Conservation (phyloP, 2,797 vertebrate genomes). For the Ibycter americanus region DNA sequence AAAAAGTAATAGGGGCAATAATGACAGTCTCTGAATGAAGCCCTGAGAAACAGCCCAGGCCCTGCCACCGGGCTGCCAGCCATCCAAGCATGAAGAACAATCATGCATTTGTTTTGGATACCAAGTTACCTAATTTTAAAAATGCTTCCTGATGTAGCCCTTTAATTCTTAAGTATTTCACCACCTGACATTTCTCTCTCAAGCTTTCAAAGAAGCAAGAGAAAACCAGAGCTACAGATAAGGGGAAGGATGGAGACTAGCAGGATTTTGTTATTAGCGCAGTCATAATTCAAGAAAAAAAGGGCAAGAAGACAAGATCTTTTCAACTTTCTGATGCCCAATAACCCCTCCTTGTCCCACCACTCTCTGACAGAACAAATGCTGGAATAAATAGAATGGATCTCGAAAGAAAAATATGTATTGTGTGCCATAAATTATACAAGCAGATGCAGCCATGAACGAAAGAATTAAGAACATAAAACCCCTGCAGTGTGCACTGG, state of each 20-base stretch:
- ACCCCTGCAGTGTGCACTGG: neutral
- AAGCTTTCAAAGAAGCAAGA: neutral
- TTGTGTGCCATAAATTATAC: conserved; percentile 56
- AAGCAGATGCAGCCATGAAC: conserved; percentile 1
- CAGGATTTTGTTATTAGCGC: neutral
- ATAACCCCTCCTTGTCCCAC: neutral
- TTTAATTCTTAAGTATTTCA: conserved; percentile 43
- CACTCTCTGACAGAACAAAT: neutral
- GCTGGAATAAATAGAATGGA: neutral
- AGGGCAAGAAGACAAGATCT: neutral
- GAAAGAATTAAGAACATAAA: conserved; percentile 20
- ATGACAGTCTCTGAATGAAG: conserved; percentile 34
- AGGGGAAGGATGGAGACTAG: neutral
- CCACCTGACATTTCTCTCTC: neutral
- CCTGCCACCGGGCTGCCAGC: conserved; percentile 21
- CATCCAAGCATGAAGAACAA: conserved; percentile 43
- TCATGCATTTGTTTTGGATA: conserved; percentile 21
- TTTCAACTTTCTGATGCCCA: neutral
- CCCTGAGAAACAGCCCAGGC: conserved; percentile 9
- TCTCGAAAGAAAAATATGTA: conserved; percentile 31
- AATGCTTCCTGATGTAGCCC: conserved; percentile 5
- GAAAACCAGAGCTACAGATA: neutral
- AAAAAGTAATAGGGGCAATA: conserved; percentile 36
- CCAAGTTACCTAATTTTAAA: conserved; percentile 44
- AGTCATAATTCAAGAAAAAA: conserved; percentile 1